Evolutionary conservation across 2,113 vertebrate genomes (phyloP), one percentile per base, ranked within the genome.

Genomic region (Hipposideros armiger): DNA sequence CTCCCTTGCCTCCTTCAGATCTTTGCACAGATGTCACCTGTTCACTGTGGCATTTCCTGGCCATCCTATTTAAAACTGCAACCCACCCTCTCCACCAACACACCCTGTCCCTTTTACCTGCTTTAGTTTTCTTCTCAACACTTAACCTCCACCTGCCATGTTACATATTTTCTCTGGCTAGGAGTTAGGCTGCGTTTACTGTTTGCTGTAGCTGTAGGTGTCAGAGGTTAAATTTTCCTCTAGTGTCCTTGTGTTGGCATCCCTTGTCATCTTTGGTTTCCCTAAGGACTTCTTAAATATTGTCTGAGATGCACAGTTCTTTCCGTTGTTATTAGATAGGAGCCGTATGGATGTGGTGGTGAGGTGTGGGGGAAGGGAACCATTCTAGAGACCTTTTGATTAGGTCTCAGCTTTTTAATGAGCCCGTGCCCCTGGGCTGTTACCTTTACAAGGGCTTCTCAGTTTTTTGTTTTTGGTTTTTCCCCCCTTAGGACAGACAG

Each of bases 31-130:
- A 88, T 54, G 26, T 69, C 58, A 70, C 52, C 66, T 81, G 81
- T 28, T 85, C 72, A 50, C 17, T 22, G 30, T 95, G 72, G 42
- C 56, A 40, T 85, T 89, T 92, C 78, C 64, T 91, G 42, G 73
- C 56, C 28, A 62, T 69, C 24, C 56, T 91, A 30, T 67, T 88
- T 95, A 80, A 90, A 88, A 88, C 40, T 64, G 58, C 66, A 95
- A 50, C 56, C 20, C 32, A 26, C 69, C n/a, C 62, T 64, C 72
- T 84, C 64, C 45, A 16, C 30, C 54, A 62, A 42, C 78, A 70
- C 74, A 64, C 30, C 36, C 13, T 16, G 19, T 30, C 6, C 52
- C 42, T 78, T 83, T 81, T 90, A 56, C 45, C 80, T 84, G 70
- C 72, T 78, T 78, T 66, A 78, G 40, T 50, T 93, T 80, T 20